Conservation (phyloP, 2,797 vertebrate species). For the Cheracebus regulus region DNA sequence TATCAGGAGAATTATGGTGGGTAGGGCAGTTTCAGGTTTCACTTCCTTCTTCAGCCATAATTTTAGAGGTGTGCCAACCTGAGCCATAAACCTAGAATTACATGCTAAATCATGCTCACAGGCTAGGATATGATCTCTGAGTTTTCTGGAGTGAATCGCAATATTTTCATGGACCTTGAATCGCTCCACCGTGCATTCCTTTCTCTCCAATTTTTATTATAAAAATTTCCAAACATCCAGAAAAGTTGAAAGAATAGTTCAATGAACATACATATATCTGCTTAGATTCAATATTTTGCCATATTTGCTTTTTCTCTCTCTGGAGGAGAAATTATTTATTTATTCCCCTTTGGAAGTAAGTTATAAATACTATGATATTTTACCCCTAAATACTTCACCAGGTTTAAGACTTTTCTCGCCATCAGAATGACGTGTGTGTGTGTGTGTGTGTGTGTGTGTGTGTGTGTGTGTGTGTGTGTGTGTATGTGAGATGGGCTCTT, state of each 20-base stretch:
- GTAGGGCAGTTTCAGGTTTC: slow-evolving; percentile 33
- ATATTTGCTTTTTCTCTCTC: neutral
- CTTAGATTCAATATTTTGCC: neutral
- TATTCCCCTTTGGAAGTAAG: slow-evolving; percentile 20
- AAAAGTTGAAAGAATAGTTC: neutral
- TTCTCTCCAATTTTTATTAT: neutral
- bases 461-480: too few species aligned
- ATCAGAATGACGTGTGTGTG: neutral
- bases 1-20: neutral
- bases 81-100: slow-evolving; percentile 22
- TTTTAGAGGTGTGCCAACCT: neutral
- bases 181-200: neutral
- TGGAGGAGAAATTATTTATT: neutral
- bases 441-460: too few species aligned
- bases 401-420: neutral
- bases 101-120: neutral
- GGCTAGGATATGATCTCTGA: neutral
- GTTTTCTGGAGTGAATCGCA: neutral
- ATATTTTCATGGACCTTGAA: neutral
- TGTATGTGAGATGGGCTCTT: neutral
- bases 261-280: neutral
- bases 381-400: neutral
- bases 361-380: neutral
- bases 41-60: slow-evolving; percentile 54
- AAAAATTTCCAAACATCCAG: neutral